Evolutionary conservation across 2,888 invertebrate species (phyloP), one percentile per base, ranked within the genome.

Genomic region (Drosophila stalkeri): DNA sequence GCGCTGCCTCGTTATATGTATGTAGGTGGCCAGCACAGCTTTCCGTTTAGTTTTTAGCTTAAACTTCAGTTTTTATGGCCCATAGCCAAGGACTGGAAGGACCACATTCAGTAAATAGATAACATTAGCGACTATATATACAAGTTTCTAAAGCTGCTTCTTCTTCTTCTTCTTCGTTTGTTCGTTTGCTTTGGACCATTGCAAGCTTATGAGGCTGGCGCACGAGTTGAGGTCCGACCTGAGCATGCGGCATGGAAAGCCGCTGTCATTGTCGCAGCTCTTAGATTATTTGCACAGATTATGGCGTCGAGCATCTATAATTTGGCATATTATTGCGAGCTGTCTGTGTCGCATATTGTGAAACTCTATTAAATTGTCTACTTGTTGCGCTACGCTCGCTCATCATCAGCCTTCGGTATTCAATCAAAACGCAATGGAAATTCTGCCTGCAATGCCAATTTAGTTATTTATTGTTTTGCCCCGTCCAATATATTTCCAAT

Each of bases 61-160:
- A 80, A 85, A 82, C 68, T 84, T 67, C 54, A 46, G 20, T 71
- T 82, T 69, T 86, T 80, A 84, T 84, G 76, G 73, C 63, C 66
- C 69, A 59, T 16, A 33, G 43, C 52, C 49, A 56, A 35, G 37
- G 55, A 49, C 64, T 47, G 16, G 33, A 54, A 54, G 20, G 52
- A 63, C 52, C 75, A 66, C 49, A 64, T 52, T 63, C 62, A 72
- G 54, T 56, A 76, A 72, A 71, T 64, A 75, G 72, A 81, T 76
- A 83, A 79, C 79, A 81, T 66, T 68, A 66, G 55, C 61, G 55
- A 71, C 68, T 57, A 57, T 61, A 52, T 64, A 61, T 33, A 60
- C 51, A 67, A 63, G 57, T 59, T 57, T 60, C 27, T 6, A 5
- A 27, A 27, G 41, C n/a, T 39, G 14, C 8, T 46, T 59, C 27